These are phyloP conservation scores for Dendrolimus kikuchii DNA, from an alignment of 1,140 invertebrate genomes.

Conservation along the genomic window DNA sequence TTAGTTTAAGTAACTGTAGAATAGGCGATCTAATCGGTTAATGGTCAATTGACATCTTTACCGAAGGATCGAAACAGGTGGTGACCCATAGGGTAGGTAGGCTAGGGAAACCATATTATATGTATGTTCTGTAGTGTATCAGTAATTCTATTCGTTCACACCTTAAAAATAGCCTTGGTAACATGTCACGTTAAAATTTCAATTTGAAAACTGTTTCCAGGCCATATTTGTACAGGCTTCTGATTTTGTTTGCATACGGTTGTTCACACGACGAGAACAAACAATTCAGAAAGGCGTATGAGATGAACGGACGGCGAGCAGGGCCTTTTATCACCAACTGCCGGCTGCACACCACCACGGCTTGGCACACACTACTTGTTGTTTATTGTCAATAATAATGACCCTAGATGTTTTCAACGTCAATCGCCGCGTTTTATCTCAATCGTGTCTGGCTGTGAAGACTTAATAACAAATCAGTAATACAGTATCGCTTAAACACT, in stretches of 20 bases:
- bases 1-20: no score
- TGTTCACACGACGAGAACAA: constrained; percentile 20
- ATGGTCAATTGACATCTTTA: no score
- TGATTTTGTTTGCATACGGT: constrained; percentile 34
- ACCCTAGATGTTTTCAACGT: constrained; percentile 26
- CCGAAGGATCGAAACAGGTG: no score
- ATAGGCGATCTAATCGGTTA: no score
- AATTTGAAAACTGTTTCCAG: constrained; percentile 1
- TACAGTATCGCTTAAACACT: constrained; percentile 34
- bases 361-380: no score
- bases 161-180: not conserved
- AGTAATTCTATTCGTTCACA: no score
- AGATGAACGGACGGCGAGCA: constrained; percentile 2
- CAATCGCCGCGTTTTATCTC: constrained; percentile 45
- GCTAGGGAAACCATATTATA: no score
- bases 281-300: constrained; percentile 8
- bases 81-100: no score
- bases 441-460: constrained; percentile 36
- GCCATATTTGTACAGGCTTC: constrained; percentile 25
- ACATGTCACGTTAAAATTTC: constrained; percentile 1
- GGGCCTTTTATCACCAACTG: constrained; percentile 2
- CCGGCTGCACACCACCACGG: not conserved
- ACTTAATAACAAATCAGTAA: constrained; percentile 45
- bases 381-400: constrained; percentile 18
- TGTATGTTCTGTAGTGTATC: no score